Base-by-base conservation (phyloP, 2,797 vertebrate genomes). In the Periophthalmus magnuspinnatus region DNA sequence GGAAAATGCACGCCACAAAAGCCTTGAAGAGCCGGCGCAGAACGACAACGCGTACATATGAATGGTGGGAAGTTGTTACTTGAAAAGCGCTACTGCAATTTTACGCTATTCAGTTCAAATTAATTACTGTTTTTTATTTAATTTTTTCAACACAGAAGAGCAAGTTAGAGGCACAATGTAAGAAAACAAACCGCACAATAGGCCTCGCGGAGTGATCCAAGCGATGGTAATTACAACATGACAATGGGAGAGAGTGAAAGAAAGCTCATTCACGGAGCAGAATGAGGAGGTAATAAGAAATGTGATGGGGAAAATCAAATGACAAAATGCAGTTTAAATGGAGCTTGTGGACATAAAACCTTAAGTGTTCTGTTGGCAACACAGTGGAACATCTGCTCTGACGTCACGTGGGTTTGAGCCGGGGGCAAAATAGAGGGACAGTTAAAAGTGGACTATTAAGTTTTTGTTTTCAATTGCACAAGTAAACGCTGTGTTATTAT, bases 221-320 rank as follows among this genome's bases (percentile, higher is more conserved):
- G 72, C 68, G 62, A 81, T 55, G 68, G 69, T 72, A 86, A 82
- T 88, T 84, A 84, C 58, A 72, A 79, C 80, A 72, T 16, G 64
- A 84, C 81, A 88, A 85, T 76, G 66, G 77, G 59, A 74, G 36
- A 62, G 50, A 38, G 38, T 64, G 75, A 80, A 83, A 70, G 78
- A 55, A 58, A 9, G 6, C 33, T 9, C 17, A 69, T 79, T 77
- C 69, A 78, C 72, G 76, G 75, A 47, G 60, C 16, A 73, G 72
- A 76, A 75, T 77, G 69, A 75, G 74, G 72, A 48, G 36, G 58
- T 68, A 80, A 76, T 77, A 76, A 72, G 70, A 81, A 82, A 28
- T 61, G 77, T 52, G 77, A 59, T 65, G 65, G 62, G 36, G 50
- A 48, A 73, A 87, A 71, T 59, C 74, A 59, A 50, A 66, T 75